Evolutionary conservation across 2,797 vertebrate species (phyloP), one percentile per base, ranked within the genome.

Genomic region (Pogoniulus pusillus): DNA sequence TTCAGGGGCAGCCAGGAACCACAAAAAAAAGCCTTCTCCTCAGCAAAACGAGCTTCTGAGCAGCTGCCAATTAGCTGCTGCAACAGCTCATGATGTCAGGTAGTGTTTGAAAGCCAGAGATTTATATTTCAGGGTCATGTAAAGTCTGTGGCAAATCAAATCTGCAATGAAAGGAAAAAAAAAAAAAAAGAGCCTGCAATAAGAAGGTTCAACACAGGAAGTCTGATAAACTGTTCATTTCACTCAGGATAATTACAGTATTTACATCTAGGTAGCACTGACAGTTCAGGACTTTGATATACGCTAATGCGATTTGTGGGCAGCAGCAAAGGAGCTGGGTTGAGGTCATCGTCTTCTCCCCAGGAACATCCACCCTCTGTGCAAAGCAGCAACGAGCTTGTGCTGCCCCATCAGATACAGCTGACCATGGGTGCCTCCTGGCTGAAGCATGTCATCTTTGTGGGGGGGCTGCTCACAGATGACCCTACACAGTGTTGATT

Each of bases 201-300:
- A 85, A 89, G 69, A 93, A 90, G 84, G 89, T 81, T 78, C 84
- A 35, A 65, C 45, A 72, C 75, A 91, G 92, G 89, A 93, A 95
- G 89, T 87, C 79, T 53, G 87, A 93, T 75, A 87, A 95, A 93
- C 82, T 91, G 78, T 72, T 95, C 74, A 91, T 94, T 95, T 96
- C 80, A 87, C 82, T 90, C 80, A 82, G 58, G n/a, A 55, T 91
- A 94, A 95, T 95, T 80, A 82, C 2, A 10, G 81, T 87, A 91
- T 87, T 93, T 93, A 87, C 89, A 87, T 91, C 51, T 85, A 91
- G 82, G 84, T 87, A 95, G 79, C 0, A 0, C 65, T 91, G 92
- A 62, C 78, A 90, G 58, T 82, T 90, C 62, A 82, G 59, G 32
- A 72, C 86, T 95, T 96, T 93, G 90, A 93, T 94, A 80, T 32